Conservation (phyloP, 1,140 invertebrate genomes). For the Monochamus saltuarius region DNA sequence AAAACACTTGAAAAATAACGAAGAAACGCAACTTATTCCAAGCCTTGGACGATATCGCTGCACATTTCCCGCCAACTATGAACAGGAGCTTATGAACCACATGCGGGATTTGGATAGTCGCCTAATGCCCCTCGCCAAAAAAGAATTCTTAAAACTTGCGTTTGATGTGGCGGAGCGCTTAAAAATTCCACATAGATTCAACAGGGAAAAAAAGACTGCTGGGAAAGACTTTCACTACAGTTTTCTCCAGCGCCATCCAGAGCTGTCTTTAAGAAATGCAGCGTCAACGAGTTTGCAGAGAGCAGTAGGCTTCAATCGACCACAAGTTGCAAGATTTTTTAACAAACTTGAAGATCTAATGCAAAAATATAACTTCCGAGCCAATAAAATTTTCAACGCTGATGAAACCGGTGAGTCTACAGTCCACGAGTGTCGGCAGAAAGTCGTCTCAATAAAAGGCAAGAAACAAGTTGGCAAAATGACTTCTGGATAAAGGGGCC, state of each 20-base stretch:
- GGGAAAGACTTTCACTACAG: not conserved
- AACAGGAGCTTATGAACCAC: conserved; percentile 4
- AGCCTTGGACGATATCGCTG: not conserved
- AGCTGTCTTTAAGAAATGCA: not conserved
- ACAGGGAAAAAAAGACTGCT: conserved; percentile 3
- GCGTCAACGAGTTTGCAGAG: not conserved
- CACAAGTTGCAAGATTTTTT: not conserved
- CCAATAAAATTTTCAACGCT: not conserved
- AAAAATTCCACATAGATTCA: conserved; percentile 8
- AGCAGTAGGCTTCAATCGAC: not conserved
- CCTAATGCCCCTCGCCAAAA: conserved; percentile 1
- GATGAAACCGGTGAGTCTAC: not conserved
- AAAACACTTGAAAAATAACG: not conserved
- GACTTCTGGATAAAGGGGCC: too few relatives aligned
- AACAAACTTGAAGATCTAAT: not conserved
- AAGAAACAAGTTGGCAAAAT: too few relatives aligned
- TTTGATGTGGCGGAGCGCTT: conserved; percentile 1
- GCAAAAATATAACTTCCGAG: not conserved
- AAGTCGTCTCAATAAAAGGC: too few relatives aligned
- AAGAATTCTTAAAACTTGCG: conserved; percentile 5
- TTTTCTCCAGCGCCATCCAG: conserved; percentile 2
- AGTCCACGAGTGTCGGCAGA: too few relatives aligned
- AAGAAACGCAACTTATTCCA: not conserved
- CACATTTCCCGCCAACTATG: conserved; percentile 7
- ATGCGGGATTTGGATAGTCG: conserved; percentile 4